Base-by-base conservation (phyloP, 2,113 vertebrate species). In the Zapornia atra region DNA sequence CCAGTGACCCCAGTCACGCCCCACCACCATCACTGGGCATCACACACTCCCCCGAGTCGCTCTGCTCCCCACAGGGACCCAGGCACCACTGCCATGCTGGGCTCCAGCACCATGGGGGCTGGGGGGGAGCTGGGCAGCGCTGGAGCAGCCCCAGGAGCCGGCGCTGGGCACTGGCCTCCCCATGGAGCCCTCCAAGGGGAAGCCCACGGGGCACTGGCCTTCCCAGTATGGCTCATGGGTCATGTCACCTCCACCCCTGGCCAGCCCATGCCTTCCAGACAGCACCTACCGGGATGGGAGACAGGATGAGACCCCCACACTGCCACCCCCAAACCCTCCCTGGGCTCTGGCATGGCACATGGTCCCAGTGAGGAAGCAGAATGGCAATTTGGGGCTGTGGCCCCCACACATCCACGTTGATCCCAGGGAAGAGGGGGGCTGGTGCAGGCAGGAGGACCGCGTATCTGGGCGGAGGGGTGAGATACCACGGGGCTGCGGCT, bases 161-260 rank as follows among this genome's bases (percentile, higher is more conserved):
- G 0, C 90, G 61, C 7, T 0, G 53, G 44, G 93, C 1, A 0
- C 25, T 65, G 31, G 64, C 77, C 56, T 95, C 72, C 2, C 72
- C 92, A 44, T 51, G 42, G 42, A 80, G 34, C 11, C 38, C 96
- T 95, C 63, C 31, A 12, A 80, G 40, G 57, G 71, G 44, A 53
- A 16, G 34, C 5, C 42, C 4, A 1, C 66, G 29, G 9, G 31
- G 38, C 26, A 10, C 15, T 2, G 7, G 11, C 10, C 3, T 4
- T 7, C 22, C 42, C n/a, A 1, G 0, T 3, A 26, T 7, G 46
- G 16, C 5, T 25, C 24, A 8, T 8, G 12, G 13, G 2, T 26
- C 10, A 17, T 22, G 29, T 19, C 17, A 93, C 63, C 69, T 75
- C 8, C 0, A 1, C 11, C 3, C 2, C 16, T 1, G 1, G 16